Evolutionary conservation across 1,140 invertebrate genomes (phyloP).

Genomic region (Tyrophagus putrescentiae): DNA sequence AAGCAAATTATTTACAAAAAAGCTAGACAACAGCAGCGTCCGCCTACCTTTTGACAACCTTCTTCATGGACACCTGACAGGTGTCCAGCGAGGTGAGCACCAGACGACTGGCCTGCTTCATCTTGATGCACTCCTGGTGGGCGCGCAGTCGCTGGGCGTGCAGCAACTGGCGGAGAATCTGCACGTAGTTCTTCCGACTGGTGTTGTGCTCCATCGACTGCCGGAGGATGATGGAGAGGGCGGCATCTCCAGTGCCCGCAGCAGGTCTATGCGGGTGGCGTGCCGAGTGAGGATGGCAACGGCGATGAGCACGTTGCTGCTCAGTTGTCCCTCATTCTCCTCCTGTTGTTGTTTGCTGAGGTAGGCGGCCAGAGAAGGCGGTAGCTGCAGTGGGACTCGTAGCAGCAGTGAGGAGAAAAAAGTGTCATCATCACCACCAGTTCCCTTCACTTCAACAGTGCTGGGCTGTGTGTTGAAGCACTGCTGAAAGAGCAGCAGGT

Average conservation of each 20-base stretch:
- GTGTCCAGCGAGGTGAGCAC: constrained; percentile 68
- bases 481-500: constrained; percentile 1
- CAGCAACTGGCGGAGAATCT: constrained; percentile 23
- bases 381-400: constrained; percentile 38
- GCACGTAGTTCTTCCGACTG: constrained; percentile 23
- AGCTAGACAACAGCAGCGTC: constrained; percentile 23
- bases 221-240: constrained; percentile 24
- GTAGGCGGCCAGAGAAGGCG: constrained; percentile 40
- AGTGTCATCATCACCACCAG: no score
- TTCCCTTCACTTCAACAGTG: no score
- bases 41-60: constrained; percentile 64
- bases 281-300: constrained; percentile 62
- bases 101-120: constrained; percentile 57
- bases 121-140: constrained; percentile 56
- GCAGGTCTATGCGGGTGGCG: constrained; percentile 60
- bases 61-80: constrained; percentile 77
- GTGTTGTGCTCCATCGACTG: constrained; percentile 18
- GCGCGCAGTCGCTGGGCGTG: constrained; percentile 39
- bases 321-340: constrained; percentile 30
- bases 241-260: constrained; percentile 39
- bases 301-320: constrained; percentile 57
- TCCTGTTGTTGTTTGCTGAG: no score
- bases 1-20: constrained; percentile 1
- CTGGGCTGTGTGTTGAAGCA: no score
- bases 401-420: no score